Evolutionary conservation across 2,113 vertebrate genomes (phyloP), one percentile per base, ranked within the genome.

Genomic region (Arothron firmamentum): DNA sequence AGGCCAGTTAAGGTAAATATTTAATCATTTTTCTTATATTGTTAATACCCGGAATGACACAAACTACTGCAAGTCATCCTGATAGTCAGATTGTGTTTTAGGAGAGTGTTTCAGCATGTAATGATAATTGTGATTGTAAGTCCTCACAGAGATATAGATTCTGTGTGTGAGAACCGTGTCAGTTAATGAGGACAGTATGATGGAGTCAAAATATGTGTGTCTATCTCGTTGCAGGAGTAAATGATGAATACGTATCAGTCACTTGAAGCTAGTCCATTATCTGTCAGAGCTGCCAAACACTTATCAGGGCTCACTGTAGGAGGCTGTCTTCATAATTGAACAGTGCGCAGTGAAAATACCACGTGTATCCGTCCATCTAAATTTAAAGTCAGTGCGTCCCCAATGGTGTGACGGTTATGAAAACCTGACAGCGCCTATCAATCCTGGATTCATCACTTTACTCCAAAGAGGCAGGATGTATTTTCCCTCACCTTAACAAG

Each of bases 181-280:
- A n/a, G 61, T 72, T 85, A 87, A 88, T 77, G 77, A 83, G 52
- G 50, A 49, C 51, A 56, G 68, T 56, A 60, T 70, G 59, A 83
- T 46, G 68, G 77, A 84, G 70, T 38, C 43, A 7, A 59, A 58
- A 56, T 85, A 68, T 63, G 60, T 52, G 67, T 65, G 41, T 28
- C 16, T 23, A 49, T 66, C 64, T 75, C 8, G 6, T 47, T 67
- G 68, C 53, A 55, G 61, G 66, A 65, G 68, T 62, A 75, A 79
- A 77, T 77, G 66, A 79, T 84, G 85, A 84, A 78, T 80, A 72
- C 55, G 56, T 80, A 81, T 85, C 85, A 84, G 75, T 87, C 80
- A 87, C 65, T 66, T 59, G 23, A 45, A 59, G 77, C 75, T 76
- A 68, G 69, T 72, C 72, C 77, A 87, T 87, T 71, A 79, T 78